phyloP scores from a whole-genome alignment of 2,113 vertebrate species.

The Galeopterus variegatus region DNA sequence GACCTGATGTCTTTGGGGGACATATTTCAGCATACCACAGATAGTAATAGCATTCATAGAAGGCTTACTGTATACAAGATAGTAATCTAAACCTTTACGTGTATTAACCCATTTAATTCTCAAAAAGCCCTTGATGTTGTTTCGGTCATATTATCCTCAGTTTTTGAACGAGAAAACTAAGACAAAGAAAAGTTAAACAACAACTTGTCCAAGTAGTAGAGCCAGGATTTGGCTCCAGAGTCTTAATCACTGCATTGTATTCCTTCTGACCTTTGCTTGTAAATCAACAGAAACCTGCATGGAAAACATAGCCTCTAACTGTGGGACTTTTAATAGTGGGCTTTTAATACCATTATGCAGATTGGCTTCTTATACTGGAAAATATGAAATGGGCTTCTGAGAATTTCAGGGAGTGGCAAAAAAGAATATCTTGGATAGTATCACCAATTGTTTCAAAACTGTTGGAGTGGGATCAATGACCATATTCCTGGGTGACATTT shows the following conservation, averaged over 20 bases:
- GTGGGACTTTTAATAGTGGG: background rate
- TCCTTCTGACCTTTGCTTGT: background rate
- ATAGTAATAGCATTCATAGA: background rate
- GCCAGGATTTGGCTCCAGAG: background rate
- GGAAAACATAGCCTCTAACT: background rate
- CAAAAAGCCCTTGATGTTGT: background rate
- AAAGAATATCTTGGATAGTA: background rate
- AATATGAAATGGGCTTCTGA: background rate
- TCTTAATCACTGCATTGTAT: background rate
- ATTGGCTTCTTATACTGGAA: conserved; percentile 47
- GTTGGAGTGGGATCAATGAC: background rate
- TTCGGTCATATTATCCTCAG: background rate
- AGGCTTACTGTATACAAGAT: background rate
- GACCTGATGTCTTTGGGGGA: background rate
- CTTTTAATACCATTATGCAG: background rate
- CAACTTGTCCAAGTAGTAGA: background rate
- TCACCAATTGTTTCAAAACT: conserved; percentile 5
- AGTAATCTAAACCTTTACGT: background rate
- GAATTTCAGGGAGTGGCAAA: background rate
- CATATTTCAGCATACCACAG: background rate
- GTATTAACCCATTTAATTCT: background rate
- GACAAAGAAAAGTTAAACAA: background rate
- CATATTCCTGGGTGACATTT: background rate
- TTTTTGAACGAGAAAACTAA: conserved; percentile 8
- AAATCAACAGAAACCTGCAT: background rate